Percentiles rank a stretch among this genome's conserved stretches.
These are phyloP conservation scores for Venturia canescens DNA, from an alignment of 1,140 invertebrate genomes.

Conservation along the genomic window DNA sequence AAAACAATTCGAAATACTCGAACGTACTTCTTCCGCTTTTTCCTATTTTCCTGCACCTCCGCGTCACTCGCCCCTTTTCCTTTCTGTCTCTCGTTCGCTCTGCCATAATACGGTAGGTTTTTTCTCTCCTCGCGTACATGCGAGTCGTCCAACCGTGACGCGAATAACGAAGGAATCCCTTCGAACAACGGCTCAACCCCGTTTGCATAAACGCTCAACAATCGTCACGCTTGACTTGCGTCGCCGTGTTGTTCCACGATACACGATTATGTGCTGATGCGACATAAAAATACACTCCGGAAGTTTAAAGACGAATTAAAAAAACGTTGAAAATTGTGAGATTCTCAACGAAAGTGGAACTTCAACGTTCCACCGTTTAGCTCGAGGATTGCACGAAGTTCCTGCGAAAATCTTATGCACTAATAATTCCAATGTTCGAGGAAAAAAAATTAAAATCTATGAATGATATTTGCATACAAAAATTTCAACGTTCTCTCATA, in stretches of 20 bases:
- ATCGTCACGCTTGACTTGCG: conserved; percentile 39
- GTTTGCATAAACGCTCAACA: conserved; percentile 51
- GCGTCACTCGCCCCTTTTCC: too few relatives aligned
- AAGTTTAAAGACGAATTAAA: neutral
- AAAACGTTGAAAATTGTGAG: too few relatives aligned
- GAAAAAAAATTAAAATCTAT: too few relatives aligned
- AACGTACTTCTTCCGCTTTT: too few relatives aligned
- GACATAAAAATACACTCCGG: neutral
- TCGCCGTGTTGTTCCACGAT: neutral
- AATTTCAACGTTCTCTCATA: too few relatives aligned
- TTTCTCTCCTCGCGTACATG: neutral
- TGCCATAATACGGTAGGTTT: neutral
- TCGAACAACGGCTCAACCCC: conserved; percentile 49
- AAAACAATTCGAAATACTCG: too few relatives aligned
- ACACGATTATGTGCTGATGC: neutral
- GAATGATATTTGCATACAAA: too few relatives aligned
- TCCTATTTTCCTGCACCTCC: too few relatives aligned
- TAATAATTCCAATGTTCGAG: too few relatives aligned
- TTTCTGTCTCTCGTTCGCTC: neutral
- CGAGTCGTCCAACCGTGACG: conserved; percentile 26
- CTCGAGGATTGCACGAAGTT: neutral
- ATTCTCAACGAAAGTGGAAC: too few relatives aligned
- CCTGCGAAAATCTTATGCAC: too few relatives aligned
- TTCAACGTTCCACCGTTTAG: neutral
- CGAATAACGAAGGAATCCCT: conserved; percentile 40